Base-by-base conservation (phyloP, 2,113 vertebrate species). In the Muscicapa adusta region DNA sequence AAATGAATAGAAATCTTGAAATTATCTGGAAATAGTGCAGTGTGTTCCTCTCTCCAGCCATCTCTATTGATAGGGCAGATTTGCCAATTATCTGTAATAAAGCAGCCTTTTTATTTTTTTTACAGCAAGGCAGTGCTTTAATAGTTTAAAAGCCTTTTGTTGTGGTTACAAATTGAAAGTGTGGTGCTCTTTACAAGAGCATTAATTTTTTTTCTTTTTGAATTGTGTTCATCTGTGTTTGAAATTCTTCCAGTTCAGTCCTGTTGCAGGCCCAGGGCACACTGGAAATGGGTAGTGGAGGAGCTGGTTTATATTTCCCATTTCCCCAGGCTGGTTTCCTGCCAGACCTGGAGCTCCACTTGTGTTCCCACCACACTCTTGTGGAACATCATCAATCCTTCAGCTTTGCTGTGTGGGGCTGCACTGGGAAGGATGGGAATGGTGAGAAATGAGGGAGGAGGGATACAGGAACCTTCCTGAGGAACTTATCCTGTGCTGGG, bases 111-210 rank as follows among this genome's bases (percentile, higher is more conserved):
- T 94, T 70, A 76, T 94, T 92, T 94, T 74, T 93, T 94, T 95
- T 94, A 89, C 42, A 58, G 43, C 91, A 51, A 81, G 76, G 84
- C 94, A 80, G 4, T 66, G 63, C 78, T 96, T 91, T 96, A 94
- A 80, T 83, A 92, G 85, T 94, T 93, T 94, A 88, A 95, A 94
- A 96, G 94, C 91, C 91, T 93, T 96, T 94, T 90, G 94, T 94
- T 96, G 91, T 94, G 90, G 94, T 92, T 90, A 86, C 94, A 93
- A 87, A 96, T 94, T 95, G 95, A 96, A 93, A 93, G 82, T 66
- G 60, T 85, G 88, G 40, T 90, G 63, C 75, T 94, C 85, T 96
- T 94, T 90, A 93, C 54, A 85, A 31, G 75, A 71, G 34, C 82
- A 73, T 88, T 88, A 34, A 24, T 48, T 19, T 45, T 90, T 61